These are phyloP conservation scores for Acromyrmex heyeri DNA, from an alignment of 1,140 invertebrate species.

Conservation along the genomic window DNA sequence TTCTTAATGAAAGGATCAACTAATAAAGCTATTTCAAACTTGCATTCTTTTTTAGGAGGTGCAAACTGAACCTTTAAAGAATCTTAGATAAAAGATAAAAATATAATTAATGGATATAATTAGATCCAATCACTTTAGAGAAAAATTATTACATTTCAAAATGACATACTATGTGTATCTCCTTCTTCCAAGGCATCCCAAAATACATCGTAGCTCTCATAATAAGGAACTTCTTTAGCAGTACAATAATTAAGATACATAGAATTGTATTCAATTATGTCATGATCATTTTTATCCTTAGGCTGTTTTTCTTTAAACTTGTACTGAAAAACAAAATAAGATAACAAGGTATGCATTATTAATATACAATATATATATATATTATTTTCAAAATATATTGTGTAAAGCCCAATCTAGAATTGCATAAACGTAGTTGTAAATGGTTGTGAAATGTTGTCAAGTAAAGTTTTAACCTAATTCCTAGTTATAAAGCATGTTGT, in stretches of 20 bases:
- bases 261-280: neutral
- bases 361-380: neutral
- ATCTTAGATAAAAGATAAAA: slow-evolving; percentile 26
- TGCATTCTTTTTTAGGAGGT: slow-evolving; percentile 31
- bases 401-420: too few species aligned
- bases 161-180: neutral
- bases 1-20: slow-evolving; percentile 20
- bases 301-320: neutral
- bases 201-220: neutral
- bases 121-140: neutral
- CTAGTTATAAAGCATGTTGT: too few species aligned
- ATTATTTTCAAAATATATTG: too few species aligned
- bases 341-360: neutral
- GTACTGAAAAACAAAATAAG: slow-evolving; percentile 15
- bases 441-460: too few species aligned
- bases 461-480: too few species aligned
- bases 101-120: neutral
- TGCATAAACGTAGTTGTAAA: too few species aligned
- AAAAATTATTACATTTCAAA: neutral
- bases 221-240: neutral
- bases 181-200: neutral
- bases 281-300: neutral
- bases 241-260: neutral
- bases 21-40: slow-evolving; percentile 10
- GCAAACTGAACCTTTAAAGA: neutral